Conservation (phyloP, 2,113 vertebrate genomes). For the Jacana jacana region DNA sequence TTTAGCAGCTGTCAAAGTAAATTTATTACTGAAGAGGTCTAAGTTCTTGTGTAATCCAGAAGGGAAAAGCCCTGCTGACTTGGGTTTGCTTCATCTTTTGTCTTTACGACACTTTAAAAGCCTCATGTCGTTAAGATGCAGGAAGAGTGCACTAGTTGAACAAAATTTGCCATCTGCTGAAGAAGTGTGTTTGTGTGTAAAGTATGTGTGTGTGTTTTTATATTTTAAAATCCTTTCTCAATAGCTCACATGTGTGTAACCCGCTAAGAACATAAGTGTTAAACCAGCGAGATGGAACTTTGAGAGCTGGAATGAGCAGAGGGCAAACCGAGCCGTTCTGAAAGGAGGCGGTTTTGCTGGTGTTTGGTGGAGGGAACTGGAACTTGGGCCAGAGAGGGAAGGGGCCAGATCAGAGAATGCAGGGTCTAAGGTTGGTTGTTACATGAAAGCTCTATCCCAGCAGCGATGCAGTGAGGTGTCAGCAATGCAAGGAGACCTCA, state of each 20-base stretch:
- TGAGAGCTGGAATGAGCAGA: background rate
- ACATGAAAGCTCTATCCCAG: background rate
- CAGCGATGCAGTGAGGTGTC: background rate
- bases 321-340: rapidly evolving
- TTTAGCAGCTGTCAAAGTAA: constrained; percentile 77
- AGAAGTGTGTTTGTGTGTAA: background rate
- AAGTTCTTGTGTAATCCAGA: constrained; percentile 65
- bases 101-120: constrained; percentile 60
- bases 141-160: background rate
- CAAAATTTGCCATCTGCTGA: constrained; percentile 28
- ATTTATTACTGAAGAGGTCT: constrained; percentile 71
- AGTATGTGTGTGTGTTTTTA: background rate
- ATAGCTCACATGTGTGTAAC: background rate
- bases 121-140: constrained; percentile 61
- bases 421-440: background rate
- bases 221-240: background rate
- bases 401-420: background rate
- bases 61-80: constrained; percentile 60
- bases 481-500: background rate
- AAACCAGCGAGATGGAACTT: background rate
- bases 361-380: background rate
- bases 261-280: background rate
- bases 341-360: background rate
- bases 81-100: constrained; percentile 60
- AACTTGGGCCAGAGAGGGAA: background rate